Percentiles rank a stretch among this genome's conserved stretches.
phyloP scores from a whole-genome alignment of 2,888 invertebrate species.

The Lacanobia oleracea region DNA sequence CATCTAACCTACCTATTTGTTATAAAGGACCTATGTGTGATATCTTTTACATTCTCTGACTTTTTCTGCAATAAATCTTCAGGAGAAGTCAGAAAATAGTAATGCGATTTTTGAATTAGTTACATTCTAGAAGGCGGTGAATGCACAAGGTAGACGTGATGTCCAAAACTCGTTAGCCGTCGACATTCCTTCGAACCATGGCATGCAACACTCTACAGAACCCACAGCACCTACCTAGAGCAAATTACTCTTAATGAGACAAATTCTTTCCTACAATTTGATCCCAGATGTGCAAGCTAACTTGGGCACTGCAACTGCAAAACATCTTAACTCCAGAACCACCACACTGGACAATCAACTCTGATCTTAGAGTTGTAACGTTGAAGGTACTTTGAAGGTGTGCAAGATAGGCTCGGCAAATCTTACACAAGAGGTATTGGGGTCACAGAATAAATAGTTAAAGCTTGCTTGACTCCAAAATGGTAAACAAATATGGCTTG shows the following conservation, averaged over 20 bases:
- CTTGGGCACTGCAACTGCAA: background rate
- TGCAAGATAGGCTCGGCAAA: constrained; percentile 32
- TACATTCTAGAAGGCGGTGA: background rate
- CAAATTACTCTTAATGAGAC: constrained; percentile 49
- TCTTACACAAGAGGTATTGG: constrained; percentile 72
- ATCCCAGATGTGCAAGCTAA: constrained; percentile 45
- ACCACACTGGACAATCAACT: background rate
- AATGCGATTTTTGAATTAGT: too few relatives aligned
- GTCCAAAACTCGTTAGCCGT: background rate
- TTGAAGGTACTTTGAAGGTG: constrained; percentile 11
- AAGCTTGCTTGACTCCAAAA: constrained; percentile 63
- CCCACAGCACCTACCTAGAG: constrained; percentile 6
- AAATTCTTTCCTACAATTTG: constrained; percentile 65
- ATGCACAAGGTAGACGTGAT: constrained; percentile 15
- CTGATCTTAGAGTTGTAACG: background rate
- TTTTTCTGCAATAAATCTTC: too few relatives aligned
- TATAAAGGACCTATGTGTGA: too few relatives aligned
- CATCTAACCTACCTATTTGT: too few relatives aligned
- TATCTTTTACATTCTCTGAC: too few relatives aligned
- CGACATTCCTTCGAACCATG: constrained; percentile 38
- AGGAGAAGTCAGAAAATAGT: too few relatives aligned
- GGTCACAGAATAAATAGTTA: constrained; percentile 73
- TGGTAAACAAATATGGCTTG: constrained; percentile 55
- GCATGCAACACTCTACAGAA: constrained; percentile 3
- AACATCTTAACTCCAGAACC: constrained; percentile 1